Percentiles rank a stretch among this genome's conserved stretches.
Conservation (phyloP, 1,140 invertebrate species). For the Colletes latitarsis region DNA sequence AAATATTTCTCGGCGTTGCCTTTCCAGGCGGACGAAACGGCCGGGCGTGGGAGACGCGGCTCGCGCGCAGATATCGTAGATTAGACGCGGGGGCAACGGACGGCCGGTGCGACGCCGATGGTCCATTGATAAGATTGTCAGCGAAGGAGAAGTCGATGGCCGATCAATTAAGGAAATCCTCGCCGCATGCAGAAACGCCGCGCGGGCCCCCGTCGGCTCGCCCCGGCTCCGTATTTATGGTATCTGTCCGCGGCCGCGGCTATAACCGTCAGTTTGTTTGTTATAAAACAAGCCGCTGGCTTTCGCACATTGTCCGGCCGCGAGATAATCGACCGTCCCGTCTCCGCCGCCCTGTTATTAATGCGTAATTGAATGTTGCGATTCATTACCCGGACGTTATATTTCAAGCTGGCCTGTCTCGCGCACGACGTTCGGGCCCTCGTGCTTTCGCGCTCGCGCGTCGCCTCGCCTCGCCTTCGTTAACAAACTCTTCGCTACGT, state of each 20-base stretch:
- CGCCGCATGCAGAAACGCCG: constrained; percentile 33
- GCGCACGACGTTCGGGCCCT: not conserved
- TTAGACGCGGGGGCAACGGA: constrained; percentile 28
- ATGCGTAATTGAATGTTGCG: constrained; percentile 71
- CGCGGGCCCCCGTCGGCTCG: constrained; percentile 11
- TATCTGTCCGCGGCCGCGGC: constrained; percentile 49
- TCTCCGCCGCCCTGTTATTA: constrained; percentile 69
- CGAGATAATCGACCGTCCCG: constrained; percentile 65
- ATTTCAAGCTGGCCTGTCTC: constrained; percentile 44
- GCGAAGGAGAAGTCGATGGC: constrained; percentile 11
- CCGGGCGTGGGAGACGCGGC: constrained; percentile 25
- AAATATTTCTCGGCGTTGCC: constrained; percentile 19
- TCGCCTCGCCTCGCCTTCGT: not conserved
- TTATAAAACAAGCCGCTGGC: constrained; percentile 53
- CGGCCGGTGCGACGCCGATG: constrained; percentile 19
- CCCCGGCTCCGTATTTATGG: constrained; percentile 56
- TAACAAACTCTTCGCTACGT: not conserved
- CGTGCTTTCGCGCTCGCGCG: not conserved
- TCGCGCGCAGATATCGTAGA: constrained; percentile 36
- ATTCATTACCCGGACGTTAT: constrained; percentile 70
- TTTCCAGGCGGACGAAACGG: constrained; percentile 4
- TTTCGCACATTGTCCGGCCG: constrained; percentile 62
- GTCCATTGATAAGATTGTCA: constrained; percentile 40
- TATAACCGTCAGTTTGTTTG: constrained; percentile 54
- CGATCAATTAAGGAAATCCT: constrained; percentile 36